Conservation (phyloP, 30 jellyfish, hydroid and myxozoan genomes). For the Chrysaora quinquecirrha region DNA sequence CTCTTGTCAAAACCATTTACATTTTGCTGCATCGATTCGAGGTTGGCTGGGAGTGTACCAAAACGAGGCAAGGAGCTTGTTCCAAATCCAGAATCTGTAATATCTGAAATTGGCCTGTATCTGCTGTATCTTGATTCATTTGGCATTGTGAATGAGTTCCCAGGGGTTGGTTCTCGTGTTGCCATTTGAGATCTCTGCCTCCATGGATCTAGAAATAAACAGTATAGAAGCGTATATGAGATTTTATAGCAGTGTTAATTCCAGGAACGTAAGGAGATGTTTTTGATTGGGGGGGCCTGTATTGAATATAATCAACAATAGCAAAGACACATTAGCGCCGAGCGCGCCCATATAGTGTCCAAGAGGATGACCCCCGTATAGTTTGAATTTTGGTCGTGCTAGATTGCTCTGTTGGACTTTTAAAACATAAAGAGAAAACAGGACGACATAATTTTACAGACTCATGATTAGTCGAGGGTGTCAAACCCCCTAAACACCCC, state of each 20-base stretch:
- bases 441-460: too few relatives aligned
- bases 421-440: background rate
- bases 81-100: conserved; percentile 24
- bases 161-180: conserved; percentile 56
- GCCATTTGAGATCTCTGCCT: conserved; percentile 43
- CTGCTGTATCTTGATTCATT: conserved; percentile 10
- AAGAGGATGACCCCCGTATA: background rate
- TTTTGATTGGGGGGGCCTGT: too few relatives aligned
- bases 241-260: background rate
- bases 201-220: conserved; percentile 58
- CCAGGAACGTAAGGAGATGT: too few relatives aligned
- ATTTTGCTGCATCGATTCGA: conserved; percentile 27
- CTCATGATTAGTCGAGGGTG: too few relatives aligned
- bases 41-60: conserved; percentile 21
- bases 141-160: conserved; percentile 36
- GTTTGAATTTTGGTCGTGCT: background rate
- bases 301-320: too few relatives aligned
- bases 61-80: conserved; percentile 21
- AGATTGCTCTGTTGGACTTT: background rate
- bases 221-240: background rate
- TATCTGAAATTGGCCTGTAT: conserved; percentile 3
- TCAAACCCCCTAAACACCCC: too few relatives aligned
- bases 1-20: background rate
- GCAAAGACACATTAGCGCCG: background rate
- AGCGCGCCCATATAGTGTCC: background rate